Conservation (phyloP, 2,113 vertebrate species). For the Acanthisitta chloris region DNA sequence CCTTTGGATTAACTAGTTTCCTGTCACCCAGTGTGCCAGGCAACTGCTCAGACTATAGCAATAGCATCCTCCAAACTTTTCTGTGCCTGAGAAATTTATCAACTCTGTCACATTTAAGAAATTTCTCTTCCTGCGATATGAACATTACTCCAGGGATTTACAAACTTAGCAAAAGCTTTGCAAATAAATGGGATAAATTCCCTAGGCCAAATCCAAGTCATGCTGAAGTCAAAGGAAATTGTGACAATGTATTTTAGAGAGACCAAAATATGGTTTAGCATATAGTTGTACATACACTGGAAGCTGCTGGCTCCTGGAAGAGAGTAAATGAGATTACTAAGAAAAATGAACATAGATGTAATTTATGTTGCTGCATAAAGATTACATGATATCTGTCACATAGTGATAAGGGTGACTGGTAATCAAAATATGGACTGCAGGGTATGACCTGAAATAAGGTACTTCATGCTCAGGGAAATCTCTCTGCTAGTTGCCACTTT, state of each 20-base stretch:
- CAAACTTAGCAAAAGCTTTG: slow-evolving; percentile 21
- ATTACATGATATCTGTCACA: not conserved
- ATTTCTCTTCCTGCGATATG: not conserved
- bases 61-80: not conserved
- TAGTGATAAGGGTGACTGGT: not conserved
- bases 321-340: not conserved
- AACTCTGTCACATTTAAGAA: slow-evolving; percentile 27
- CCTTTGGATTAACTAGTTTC: not conserved
- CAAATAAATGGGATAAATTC: slow-evolving; percentile 49
- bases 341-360: not conserved
- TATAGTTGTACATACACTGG: not conserved
- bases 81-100: slow-evolving; percentile 26
- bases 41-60: not conserved
- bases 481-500: not conserved
- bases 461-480: not conserved
- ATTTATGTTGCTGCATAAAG: not conserved
- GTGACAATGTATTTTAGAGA: not conserved
- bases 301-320: not conserved
- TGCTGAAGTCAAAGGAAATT: not conserved
- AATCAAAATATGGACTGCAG: not conserved
- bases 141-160: slow-evolving; percentile 23
- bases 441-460: not conserved
- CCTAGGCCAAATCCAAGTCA: slow-evolving; percentile 3
- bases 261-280: not conserved
- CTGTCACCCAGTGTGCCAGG: not conserved